Percentiles rank a stretch among this genome's conserved stretches.
These are phyloP conservation scores for Alfaro cultratus DNA, from an alignment of 2,797 vertebrate genomes.

Conservation along the genomic window DNA sequence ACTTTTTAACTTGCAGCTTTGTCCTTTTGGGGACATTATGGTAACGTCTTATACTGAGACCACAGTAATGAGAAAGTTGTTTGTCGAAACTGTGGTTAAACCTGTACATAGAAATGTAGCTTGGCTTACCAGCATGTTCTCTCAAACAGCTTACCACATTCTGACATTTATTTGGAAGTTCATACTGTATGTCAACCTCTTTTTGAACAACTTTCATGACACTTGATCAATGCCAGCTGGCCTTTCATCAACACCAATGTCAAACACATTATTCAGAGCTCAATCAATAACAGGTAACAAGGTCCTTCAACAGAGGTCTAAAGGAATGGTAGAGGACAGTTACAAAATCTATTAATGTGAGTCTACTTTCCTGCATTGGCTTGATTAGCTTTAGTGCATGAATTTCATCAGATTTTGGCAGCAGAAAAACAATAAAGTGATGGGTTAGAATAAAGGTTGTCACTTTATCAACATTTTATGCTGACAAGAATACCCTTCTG, in stretches of 20 bases:
- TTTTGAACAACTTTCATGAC: neutral
- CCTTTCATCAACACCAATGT: neutral
- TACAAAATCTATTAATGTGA: neutral
- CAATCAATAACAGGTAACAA: neutral
- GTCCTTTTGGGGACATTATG: neutral
- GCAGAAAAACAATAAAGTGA: neutral
- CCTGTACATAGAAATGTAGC: too few relatives aligned
- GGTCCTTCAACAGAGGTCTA: neutral
- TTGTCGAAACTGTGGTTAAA: neutral
- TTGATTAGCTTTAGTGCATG: neutral
- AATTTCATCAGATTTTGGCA: neutral
- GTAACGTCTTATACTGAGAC: neutral
- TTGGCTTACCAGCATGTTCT: neutral
- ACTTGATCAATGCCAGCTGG: neutral
- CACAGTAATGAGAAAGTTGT: neutral
- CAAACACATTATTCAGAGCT: neutral
- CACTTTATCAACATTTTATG: neutral
- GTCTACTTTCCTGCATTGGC: neutral
- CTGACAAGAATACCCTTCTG: neutral
- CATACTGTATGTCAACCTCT: neutral
- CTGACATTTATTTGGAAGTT: neutral
- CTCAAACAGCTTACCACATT: neutral
- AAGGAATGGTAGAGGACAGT: neutral
- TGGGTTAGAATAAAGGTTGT: neutral
- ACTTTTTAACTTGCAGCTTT: neutral